A percentile compares a stretch with the other conserved stretches of the same genome.
phyloP scores from a whole-genome alignment of 2,888 invertebrate species.

The Anticlea derivata region DNA sequence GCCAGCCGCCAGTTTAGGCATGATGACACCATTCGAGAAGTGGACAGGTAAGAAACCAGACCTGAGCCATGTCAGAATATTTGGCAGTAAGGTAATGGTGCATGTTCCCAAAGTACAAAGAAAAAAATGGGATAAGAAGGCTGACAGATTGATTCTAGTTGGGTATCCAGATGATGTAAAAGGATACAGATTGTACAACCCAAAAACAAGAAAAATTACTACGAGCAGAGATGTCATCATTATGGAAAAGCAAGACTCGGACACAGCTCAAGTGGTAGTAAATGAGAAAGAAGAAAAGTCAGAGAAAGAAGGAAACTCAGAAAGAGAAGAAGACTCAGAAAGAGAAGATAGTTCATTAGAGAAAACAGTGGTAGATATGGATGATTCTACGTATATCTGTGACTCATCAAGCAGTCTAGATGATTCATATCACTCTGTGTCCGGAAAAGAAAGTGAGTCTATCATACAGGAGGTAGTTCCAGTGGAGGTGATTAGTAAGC shows the following conservation, averaged over 20 bases:
- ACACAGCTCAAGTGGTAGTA: conserved; percentile 28
- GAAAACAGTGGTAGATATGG: not conserved
- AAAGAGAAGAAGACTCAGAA: conserved; percentile 29
- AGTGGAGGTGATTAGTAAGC: too few relatives aligned
- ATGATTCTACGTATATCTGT: too few relatives aligned
- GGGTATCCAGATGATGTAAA: not conserved
- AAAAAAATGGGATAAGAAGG: not conserved
- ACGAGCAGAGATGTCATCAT: conserved; percentile 8
- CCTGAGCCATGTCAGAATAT: not conserved
- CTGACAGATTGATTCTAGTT: not conserved
- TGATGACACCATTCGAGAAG: not conserved
- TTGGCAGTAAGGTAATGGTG: not conserved
- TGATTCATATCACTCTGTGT: not conserved
- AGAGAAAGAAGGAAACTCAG: conserved; percentile 28
- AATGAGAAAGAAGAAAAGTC: conserved; percentile 4
- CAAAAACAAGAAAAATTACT: not conserved
- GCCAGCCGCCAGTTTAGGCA: not conserved
- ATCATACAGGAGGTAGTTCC: not conserved
- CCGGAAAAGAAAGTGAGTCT: too few relatives aligned
- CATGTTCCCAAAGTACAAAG: not conserved
- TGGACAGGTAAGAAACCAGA: not conserved
- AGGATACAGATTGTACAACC: conserved; percentile 2
- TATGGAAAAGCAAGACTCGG: conserved; percentile 18
- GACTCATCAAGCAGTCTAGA: not conserved
- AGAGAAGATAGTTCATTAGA: not conserved